Base-by-base conservation (phyloP, 2,888 invertebrate species). In the Acrobasis suavella region DNA sequence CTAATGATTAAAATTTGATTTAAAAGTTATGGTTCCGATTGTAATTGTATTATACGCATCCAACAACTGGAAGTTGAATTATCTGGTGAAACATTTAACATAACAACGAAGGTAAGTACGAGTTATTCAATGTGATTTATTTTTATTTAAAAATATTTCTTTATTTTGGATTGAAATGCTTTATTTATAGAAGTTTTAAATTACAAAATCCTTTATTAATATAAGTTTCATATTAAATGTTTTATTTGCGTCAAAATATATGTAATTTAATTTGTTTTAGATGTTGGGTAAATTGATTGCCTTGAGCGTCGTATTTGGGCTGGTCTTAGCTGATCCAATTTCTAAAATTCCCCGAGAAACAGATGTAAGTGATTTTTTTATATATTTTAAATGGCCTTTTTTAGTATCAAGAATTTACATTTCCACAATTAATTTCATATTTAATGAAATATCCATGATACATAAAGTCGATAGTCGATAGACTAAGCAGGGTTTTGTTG, bases 231-330 rank as follows among this genome's bases (percentile, higher is more conserved):
- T 50, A 58, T 61, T 64, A 22, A n/a, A n/a, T n/a, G n/a, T n/a
- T n/a, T n/a, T n/a, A n/a, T n/a, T n/a, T n/a, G n/a, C n/a, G n/a
- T n/a, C n/a, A n/a, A n/a, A n/a, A n/a, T n/a, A n/a, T 32, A 32
- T 32, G 5, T 32, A 32, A 32, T 49, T 64, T 15, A 51, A 15
- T 60, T 58, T n/a, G 50, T 69, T 69, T 63, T 64, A 73, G 72
- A 72, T 73, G 72, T 17, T 71, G 22, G 58, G 62, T 16, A 70
- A 64, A 64, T 52, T 72, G 15, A 39, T 73, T 9, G 68, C 62
- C 55, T 55, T 71, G 17, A 68, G 68, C 54, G 62, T 74, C 9
- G 65, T 69, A 17, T 65, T 71, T 17, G 74, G 68, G 16, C 51
- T 72, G 8, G 64, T 61, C n/a, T 37, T 69, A 0, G 69, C 70